Evolutionary conservation across 2,888 invertebrate species (phyloP).

Genomic region (Metacarcinus magister): DNA sequence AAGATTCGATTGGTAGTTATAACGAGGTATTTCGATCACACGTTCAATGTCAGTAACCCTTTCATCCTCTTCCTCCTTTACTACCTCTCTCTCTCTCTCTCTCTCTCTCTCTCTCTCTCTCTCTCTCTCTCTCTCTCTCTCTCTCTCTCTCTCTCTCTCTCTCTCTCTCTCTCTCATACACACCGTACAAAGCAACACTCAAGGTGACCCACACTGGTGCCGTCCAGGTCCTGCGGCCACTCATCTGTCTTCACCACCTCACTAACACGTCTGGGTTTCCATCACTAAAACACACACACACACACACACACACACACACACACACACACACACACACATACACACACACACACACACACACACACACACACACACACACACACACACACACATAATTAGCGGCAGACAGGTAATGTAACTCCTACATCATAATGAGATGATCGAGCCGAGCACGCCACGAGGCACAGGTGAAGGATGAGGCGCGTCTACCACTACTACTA

Average conservation of each 20-base stretch:
- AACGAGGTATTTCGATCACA: not conserved
- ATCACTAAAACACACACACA: not conserved
- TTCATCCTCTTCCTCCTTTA: not conserved
- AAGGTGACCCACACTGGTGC: not conserved
- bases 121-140: constrained; percentile 18
- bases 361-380: constrained; percentile 44
- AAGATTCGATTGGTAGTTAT: not conserved
- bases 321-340: not conserved
- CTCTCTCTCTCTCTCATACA: no score
- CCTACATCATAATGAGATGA: not conserved
- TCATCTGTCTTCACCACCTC: not conserved
- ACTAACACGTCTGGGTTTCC: not conserved
- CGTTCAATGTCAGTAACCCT: not conserved
- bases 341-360: not conserved
- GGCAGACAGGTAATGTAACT: not conserved
- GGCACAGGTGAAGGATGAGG: not conserved
- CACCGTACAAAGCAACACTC: no score
- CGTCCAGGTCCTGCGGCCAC: not conserved
- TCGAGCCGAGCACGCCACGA: not conserved
- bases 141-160: constrained; percentile 13
- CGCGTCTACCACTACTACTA: not conserved
- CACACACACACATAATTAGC: not conserved
- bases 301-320: not conserved
- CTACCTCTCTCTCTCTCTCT: not conserved
- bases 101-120: not conserved